phyloP scores from a whole-genome alignment of 2,797 vertebrate genomes.

The Sebastes diploproa region DNA sequence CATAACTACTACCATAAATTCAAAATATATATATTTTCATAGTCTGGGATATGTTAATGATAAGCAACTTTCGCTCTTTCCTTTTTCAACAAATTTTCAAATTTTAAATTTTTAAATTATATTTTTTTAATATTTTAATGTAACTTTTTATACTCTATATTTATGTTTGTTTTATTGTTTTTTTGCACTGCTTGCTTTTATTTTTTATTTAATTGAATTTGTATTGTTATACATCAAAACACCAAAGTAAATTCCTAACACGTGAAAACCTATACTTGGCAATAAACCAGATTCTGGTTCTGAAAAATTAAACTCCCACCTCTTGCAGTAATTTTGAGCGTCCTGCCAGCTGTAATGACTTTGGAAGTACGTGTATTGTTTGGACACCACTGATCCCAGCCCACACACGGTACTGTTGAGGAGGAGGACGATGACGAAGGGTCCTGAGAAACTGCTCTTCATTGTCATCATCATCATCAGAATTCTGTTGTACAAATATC shows the following conservation, averaged over 20 bases:
- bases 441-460: background rate
- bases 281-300: background rate
- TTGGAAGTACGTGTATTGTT: accelerated
- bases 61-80: background rate
- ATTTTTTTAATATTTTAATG: too few species aligned
- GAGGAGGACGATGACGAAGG: slow-evolving; percentile 33
- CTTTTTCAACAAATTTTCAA: too few species aligned
- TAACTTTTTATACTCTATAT: too few species aligned
- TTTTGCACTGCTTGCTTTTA: too few species aligned
- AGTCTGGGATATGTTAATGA: background rate
- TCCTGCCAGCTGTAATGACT: accelerated
- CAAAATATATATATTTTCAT: too few species aligned
- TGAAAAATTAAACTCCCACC: background rate
- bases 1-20: background rate
- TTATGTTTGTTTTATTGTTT: too few species aligned
- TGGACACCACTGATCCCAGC: slow-evolving; percentile 5
- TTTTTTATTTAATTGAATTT: too few species aligned
- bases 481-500: background rate
- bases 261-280: background rate
- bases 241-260: background rate
- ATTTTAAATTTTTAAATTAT: too few species aligned
- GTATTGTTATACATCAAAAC: background rate
- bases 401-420: background rate
- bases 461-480: background rate
- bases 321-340: slow-evolving; percentile 1